Conservation (phyloP, 2,797 vertebrate species). For the Aselliscus stoliczkanus region DNA sequence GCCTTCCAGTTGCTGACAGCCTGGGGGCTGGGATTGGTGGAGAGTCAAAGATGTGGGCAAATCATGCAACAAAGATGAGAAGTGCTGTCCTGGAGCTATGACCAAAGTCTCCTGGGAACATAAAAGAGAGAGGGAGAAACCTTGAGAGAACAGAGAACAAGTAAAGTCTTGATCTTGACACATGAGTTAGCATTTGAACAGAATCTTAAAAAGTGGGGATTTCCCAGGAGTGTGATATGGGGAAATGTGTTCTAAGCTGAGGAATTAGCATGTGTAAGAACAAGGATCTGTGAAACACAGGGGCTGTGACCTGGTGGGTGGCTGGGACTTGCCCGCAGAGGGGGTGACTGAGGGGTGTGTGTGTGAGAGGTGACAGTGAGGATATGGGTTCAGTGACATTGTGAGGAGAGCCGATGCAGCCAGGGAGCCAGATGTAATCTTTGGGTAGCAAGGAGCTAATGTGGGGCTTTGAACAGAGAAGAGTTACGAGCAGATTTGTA, state of each 20-base stretch:
- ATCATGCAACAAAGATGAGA: not conserved
- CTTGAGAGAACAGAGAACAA: not conserved
- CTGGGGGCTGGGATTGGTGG: not conserved
- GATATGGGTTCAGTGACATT: not conserved
- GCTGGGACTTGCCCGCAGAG: not conserved
- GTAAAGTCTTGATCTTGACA: not conserved
- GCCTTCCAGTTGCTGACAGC: not conserved
- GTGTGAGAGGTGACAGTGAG: not conserved
- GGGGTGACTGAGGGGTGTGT: not conserved
- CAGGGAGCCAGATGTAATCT: not conserved
- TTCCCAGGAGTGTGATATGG: not conserved
- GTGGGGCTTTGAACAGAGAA: not conserved
- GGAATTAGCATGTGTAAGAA: not conserved
- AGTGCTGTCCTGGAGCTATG: not conserved
- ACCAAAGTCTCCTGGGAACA: not conserved
- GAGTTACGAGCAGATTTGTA: not conserved
- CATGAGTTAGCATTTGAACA: not conserved
- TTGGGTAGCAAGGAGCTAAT: not conserved
- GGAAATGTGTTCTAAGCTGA: not conserved
- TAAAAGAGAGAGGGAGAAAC: not conserved
- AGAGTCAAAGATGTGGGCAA: not conserved
- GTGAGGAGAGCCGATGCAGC: not conserved
- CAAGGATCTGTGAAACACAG: not conserved
- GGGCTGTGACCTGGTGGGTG: not conserved
- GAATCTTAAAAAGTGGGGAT: not conserved